Base-by-base conservation (phyloP, 2,797 vertebrate species). In the Neostethus bicornis region DNA sequence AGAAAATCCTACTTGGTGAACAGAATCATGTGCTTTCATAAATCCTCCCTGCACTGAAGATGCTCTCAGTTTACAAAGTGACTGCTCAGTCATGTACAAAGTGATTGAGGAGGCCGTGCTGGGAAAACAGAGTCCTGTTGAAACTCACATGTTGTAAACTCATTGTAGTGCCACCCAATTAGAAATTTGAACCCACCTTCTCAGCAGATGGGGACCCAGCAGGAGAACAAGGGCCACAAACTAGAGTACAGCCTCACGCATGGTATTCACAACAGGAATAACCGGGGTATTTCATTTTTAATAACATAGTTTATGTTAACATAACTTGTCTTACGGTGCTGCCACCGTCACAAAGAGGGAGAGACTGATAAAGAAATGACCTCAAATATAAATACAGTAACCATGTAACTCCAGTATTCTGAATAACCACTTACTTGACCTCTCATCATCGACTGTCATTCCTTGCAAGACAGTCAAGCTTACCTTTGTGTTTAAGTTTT, bases 71-170 rank as follows among this genome's bases (percentile, higher is more conserved):
- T 59, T 53, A 48, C 11, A 16, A 49, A 70, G 63, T 46, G 51
- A 0, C 44, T 44, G 60, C 57, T 53, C 67, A 45, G 31, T 35
- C 29, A 0, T 32, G 43, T 35, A 38, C 51, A 46, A 55, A 70
- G 13, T 56, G 32, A 21, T n/a, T 23, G 13, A 82, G 87, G 93
- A 88, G 78, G 91, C 90, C 92, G 93, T 88, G 91, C 91, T 89
- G 91, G 81, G 91, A 94, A 88, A 75, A n/a, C n/a, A n/a, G n/a
- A 81, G 86, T 83, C 89, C 92, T 95, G 94, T 93, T 92, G 94
- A 94, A 94, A 94, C 93, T 95, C 94, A 93, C 88, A 86, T 94
- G 94, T 94, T 95, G 94, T 92, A 91, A 94, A 87, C 70, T 87
- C 34, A 93, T 93, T 95, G 93, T 91, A 89, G 90, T 61, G 88